These are phyloP conservation scores for Pteropus alecto DNA, from an alignment of 2,113 vertebrate genomes.

Conservation along the genomic window DNA sequence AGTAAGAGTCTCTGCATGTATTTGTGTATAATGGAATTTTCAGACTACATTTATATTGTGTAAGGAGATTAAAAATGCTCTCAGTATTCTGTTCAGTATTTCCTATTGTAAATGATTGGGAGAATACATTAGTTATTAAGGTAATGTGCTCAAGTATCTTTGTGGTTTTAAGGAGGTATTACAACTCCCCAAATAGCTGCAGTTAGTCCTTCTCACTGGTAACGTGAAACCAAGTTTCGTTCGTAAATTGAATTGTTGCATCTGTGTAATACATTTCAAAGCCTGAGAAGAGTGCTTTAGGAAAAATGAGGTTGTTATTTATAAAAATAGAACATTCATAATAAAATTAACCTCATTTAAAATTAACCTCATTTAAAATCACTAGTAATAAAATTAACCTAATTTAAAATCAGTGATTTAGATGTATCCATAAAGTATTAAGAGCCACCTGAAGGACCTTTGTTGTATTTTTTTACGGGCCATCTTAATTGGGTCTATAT, in stretches of 20 bases:
- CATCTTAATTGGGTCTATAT: background rate
- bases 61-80: background rate
- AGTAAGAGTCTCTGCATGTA: background rate
- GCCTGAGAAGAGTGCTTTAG: background rate
- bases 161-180: conserved; percentile 18
- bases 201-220: conserved; percentile 13
- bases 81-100: background rate
- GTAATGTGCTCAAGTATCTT: conserved; percentile 23
- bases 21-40: conserved; percentile 24
- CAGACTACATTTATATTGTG: conserved; percentile 18
- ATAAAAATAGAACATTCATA: conserved; percentile 14
- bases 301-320: background rate
- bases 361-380: conserved; percentile 12
- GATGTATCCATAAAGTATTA: background rate
- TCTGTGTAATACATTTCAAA: conserved; percentile 8
- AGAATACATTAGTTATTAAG: conserved; percentile 28
- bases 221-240: conserved; percentile 30
- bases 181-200: background rate
- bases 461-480: background rate
- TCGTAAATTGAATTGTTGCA: conserved; percentile 46
- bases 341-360: conserved; percentile 1
- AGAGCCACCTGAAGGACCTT: background rate
- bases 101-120: background rate
- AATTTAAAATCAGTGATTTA: conserved; percentile 14
- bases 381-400: conserved; percentile 14